Conservation (phyloP, 2,888 invertebrate genomes). For the Ephialtes manifestator region DNA sequence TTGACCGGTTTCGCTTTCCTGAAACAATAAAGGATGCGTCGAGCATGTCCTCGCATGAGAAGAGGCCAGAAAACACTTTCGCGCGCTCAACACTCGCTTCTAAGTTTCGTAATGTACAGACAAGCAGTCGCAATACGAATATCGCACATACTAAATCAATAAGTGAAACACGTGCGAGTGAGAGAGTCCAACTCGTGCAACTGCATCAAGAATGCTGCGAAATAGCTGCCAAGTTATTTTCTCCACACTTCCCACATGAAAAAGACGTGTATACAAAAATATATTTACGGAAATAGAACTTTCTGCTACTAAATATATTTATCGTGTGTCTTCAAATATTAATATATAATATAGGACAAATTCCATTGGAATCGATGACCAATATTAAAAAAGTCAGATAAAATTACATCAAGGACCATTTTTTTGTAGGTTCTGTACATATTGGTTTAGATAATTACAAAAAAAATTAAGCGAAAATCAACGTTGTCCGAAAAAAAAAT, state of each 20-base stretch:
- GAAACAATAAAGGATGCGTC: constrained; percentile 72
- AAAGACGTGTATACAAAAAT: no score
- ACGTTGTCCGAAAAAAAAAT: no score
- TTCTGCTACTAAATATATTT: no score
- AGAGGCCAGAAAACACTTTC: constrained; percentile 12
- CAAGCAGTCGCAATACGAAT: background rate
- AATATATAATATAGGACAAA: no score
- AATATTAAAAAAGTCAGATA: no score
- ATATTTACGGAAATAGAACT: no score
- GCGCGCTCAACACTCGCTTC: constrained; percentile 5
- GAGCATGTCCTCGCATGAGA: constrained; percentile 22
- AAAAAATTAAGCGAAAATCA: no score
- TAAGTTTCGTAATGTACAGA: constrained; percentile 26
- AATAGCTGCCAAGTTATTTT: background rate
- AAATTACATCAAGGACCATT: no score
- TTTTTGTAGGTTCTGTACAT: no score
- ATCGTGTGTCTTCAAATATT: no score
- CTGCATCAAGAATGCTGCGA: background rate
- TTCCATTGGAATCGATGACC: no score
- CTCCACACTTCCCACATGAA: background rate
- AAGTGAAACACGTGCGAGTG: constrained; percentile 24
- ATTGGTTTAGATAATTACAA: no score
- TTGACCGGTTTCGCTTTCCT: constrained; percentile 90
- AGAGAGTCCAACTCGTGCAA: background rate
- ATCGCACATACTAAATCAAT: constrained; percentile 5